Percentiles rank a stretch among this genome's conserved stretches.
Evolutionary conservation across 2,113 vertebrate species (phyloP).

Genomic region (Burhinus bistriatus): DNA sequence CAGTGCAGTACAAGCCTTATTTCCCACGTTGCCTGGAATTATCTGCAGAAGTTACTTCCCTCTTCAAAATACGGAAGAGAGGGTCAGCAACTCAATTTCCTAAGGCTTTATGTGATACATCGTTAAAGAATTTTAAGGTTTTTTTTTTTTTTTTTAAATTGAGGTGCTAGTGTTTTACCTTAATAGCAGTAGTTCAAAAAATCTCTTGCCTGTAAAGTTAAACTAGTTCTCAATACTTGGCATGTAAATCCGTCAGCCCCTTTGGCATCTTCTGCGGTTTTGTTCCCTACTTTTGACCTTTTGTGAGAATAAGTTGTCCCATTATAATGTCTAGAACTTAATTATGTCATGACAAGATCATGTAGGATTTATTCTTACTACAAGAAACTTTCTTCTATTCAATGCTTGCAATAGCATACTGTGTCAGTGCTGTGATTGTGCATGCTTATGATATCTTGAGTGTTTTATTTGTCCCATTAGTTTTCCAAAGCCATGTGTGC

Average conservation of each 20-base stretch:
- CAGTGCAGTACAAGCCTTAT: neutral
- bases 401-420: neutral
- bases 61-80: neutral
- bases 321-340: neutral
- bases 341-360: neutral
- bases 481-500: neutral
- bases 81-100: neutral
- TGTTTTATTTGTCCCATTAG: neutral
- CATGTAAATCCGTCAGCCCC: neutral
- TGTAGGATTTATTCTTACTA: neutral
- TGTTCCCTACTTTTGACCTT: neutral
- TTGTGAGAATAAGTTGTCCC: neutral
- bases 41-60: neutral
- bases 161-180: neutral
- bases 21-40: neutral
- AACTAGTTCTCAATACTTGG: neutral
- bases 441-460: neutral
- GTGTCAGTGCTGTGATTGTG: neutral
- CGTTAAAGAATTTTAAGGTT: neutral
- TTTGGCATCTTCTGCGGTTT: neutral
- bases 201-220: neutral
- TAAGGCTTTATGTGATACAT: neutral
- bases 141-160: neutral
- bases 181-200: neutral
- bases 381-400: neutral